These are phyloP conservation scores for Priocnemis perturbator DNA, from an alignment of 2,888 invertebrate species.

Conservation along the genomic window DNA sequence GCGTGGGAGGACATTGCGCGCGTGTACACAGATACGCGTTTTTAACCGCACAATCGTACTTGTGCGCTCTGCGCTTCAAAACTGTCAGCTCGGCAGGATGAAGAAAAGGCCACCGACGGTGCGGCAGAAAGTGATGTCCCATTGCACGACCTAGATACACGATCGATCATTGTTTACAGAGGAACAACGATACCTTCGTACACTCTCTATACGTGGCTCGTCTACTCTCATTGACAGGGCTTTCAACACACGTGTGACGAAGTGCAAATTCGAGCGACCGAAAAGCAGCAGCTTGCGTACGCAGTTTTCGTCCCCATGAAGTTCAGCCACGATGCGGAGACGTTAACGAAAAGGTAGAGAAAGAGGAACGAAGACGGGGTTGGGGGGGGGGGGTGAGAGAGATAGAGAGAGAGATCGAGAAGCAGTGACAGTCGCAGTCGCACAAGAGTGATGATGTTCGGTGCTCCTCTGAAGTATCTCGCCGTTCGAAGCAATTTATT, in stretches of 20 bases:
- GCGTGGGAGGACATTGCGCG: constrained; percentile 38
- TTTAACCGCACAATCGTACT: constrained; percentile 28
- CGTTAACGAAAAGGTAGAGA: not conserved
- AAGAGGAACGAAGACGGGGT: constrained; percentile 11
- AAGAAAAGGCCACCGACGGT: not conserved
- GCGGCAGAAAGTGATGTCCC: too few relatives aligned
- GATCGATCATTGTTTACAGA: not conserved
- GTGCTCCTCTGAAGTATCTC: not conserved
- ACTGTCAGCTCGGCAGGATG: constrained; percentile 12
- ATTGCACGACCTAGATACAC: too few relatives aligned
- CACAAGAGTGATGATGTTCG: too few relatives aligned
- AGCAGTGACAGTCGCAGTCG: too few relatives aligned
- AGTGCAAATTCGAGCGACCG: too few relatives aligned
- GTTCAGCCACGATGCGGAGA: constrained; percentile 1
- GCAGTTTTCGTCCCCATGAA: not conserved
- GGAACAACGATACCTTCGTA: not conserved
- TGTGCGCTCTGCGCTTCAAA: constrained; percentile 5
- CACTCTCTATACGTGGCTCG: too few relatives aligned
- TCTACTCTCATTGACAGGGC: too few relatives aligned
- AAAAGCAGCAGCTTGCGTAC: too few relatives aligned
- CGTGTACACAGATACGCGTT: constrained; percentile 27
- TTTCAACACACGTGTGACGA: too few relatives aligned
- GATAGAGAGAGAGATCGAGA: constrained; percentile 37
- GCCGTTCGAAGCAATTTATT: not conserved
- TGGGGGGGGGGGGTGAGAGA: constrained; percentile 35